Base-by-base conservation (phyloP, 2,797 vertebrate genomes). In the Mormyrus hasselquistii region DNA sequence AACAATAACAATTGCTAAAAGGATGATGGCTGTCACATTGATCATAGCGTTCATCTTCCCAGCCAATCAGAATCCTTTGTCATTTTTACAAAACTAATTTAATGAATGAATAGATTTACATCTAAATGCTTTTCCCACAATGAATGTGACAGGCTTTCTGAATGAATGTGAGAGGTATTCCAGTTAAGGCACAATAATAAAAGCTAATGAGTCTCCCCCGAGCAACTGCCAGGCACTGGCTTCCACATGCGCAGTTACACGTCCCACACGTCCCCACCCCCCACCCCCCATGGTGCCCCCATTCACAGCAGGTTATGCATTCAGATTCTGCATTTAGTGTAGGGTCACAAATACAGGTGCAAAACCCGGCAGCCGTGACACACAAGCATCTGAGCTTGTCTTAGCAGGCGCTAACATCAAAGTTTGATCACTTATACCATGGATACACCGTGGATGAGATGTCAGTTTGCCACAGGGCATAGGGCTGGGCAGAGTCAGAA, bases 1-100 rank as follows among this genome's bases (percentile, higher is more conserved):
- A 25, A 69, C 89, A 14, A 69, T 87, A 79, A 55, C 89, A 90
- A 34, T 34, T 2, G 14, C 38, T 44, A 82, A 47, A 88, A 88
- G 85, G 25, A 8, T 8, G 34, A 47, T 16, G 2, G 65, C 52
- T 4, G 7, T 49, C 9, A 76, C 47, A 73, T 79, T n/a, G 57
- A 69, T 65, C 22, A 88, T 34, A 73, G 38, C 10, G 29, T 76
- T 19, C 69, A n/a, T 52, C 73, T 76, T 79, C 29, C n/a, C 4
- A 88, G 65, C 47, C 47, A 62, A 49, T 47, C 25, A 52, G 50
- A 76, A 79, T 73, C 47, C 29, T 19, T 16, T 8, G 2, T 38
- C 25, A 38, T 38, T 22, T 88, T 53, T 53, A 76, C 87, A 88
- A 73, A 69, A 73, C 62, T 57, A 49, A 41, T 65, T 57, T 3